Evolutionary conservation across 2,113 vertebrate species (phyloP), one percentile per base, ranked within the genome.

Genomic region (Ranitomeya imitator): DNA sequence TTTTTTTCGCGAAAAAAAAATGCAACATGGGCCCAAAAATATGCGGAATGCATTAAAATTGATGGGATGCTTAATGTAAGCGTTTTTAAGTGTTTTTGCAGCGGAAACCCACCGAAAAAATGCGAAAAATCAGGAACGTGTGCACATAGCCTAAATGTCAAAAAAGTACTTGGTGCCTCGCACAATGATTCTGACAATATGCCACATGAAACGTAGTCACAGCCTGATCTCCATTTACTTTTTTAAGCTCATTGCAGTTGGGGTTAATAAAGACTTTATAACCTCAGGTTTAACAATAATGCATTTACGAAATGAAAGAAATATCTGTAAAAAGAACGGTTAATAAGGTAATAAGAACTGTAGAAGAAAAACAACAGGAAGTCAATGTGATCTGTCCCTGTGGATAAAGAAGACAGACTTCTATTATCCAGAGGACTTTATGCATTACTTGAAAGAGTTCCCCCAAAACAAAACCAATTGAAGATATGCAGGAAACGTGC

Each of bases 381-480:
- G 59, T 81, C 55, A 37, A 60, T 60, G n/a, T 26, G 57, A 55
- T 79, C 77, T 19, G 18, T 55, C 77, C 52, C 77, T 15, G 51
- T 16, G 23, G 23, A 80, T 80, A 61, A 57, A 81, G 79, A 81
- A 16, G 13, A 63, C 26, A 82, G 55, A 4, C 21, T 63, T 82
- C 31, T 82, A 8, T 82, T 82, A 18, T 45, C 26, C 26, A 63
- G 16, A 45, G 6, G 26, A 60, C 79, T 82, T 63, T 63, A 82
- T 61, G 59, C 59, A 82, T 45, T 59, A 82, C 23, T 63, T 82
- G 31, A 82, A 82, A 82, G 79, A 61, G 31, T 45, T 63, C 26
- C 79, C 57, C 59, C 31, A 63, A 60, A 82, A 82, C 79, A 82
- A 82, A 82, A 60, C 31, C 59, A 82, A 82, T 82, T 82, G 63